These are phyloP conservation scores for Megaptera novaeangliae DNA, from an alignment of 2,113 vertebrate genomes.

Conservation along the genomic window DNA sequence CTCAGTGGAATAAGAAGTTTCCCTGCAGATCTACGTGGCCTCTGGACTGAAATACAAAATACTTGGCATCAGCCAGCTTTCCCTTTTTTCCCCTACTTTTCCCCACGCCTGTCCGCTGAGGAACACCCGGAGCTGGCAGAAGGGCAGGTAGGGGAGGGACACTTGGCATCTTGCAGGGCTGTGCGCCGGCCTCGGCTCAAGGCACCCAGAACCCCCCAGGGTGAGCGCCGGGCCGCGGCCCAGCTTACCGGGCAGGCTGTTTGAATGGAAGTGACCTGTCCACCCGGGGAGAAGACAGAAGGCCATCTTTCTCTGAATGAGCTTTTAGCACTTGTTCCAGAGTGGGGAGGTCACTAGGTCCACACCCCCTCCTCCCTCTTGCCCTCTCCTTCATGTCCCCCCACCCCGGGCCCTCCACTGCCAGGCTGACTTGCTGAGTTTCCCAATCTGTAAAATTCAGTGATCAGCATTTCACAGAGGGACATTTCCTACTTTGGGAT, in stretches of 20 bases:
- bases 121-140: not conserved
- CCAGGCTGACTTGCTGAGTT: not conserved
- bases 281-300: not conserved
- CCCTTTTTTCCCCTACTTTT: not conserved
- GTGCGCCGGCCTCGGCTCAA: too few relatives aligned
- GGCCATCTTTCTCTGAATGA: not conserved
- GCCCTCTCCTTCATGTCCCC: fast-evolving
- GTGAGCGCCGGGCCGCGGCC: fast-evolving
- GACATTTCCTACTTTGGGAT: not conserved
- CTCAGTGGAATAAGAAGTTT: not conserved
- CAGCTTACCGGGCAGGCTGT: fast-evolving
- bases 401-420: fast-evolving
- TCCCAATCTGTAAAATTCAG: not conserved
- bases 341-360: fast-evolving
- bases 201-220: not conserved
- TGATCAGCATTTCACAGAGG: not conserved
- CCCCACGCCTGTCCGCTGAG: too few relatives aligned
- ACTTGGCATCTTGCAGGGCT: not conserved
- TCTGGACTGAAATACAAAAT: too few relatives aligned
- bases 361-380: fast-evolving
- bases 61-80: not conserved
- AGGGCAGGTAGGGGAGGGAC: not conserved
- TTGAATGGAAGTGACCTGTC: fast-evolving
- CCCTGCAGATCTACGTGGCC: not conserved
- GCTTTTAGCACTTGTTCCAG: not conserved